A percentile compares a stretch with the other conserved stretches of the same genome.
phyloP scores from a whole-genome alignment of 2,797 vertebrate genomes.

The Gobionotothen gibberifrons region DNA sequence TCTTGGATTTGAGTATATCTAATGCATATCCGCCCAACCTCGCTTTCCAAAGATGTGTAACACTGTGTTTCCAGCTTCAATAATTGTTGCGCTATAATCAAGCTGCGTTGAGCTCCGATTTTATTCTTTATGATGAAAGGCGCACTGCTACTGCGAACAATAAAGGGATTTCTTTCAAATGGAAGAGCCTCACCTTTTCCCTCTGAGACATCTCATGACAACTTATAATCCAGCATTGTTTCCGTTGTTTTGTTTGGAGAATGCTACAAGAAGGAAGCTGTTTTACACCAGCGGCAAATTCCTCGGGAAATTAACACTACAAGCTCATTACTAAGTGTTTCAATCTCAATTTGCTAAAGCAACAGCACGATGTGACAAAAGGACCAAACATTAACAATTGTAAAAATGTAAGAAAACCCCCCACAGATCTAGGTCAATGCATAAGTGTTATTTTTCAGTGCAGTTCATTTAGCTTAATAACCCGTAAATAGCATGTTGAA shows the following conservation, averaged over 20 bases:
- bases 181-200: slow-evolving; percentile 48
- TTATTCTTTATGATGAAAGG: slow-evolving; percentile 54
- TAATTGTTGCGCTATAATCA: slow-evolving; percentile 62
- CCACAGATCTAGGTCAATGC: neutral
- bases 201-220: slow-evolving; percentile 49
- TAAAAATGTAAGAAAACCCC: neutral
- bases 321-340: slow-evolving; percentile 5
- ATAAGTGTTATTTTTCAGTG: no score
- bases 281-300: slow-evolving; percentile 43
- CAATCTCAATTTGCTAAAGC: neutral
- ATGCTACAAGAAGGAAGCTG: slow-evolving; percentile 22
- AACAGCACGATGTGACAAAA: neutral
- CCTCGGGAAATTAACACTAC: slow-evolving; percentile 29
- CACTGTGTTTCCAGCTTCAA: slow-evolving; percentile 36
- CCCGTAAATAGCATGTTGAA: neutral
- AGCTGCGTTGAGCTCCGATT: slow-evolving; percentile 38
- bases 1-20: slow-evolving; percentile 53
- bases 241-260: slow-evolving; percentile 6
- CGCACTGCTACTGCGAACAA: slow-evolving; percentile 14
- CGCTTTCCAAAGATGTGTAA: slow-evolving; percentile 44
- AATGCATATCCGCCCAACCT: slow-evolving; percentile 55
- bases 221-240: slow-evolving; percentile 56
- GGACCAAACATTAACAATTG: neutral
- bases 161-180: slow-evolving; percentile 32
- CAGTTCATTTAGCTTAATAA: no score